Evolutionary conservation across 2,113 vertebrate genomes (phyloP).

Genomic region (Platysternon megacephalum): DNA sequence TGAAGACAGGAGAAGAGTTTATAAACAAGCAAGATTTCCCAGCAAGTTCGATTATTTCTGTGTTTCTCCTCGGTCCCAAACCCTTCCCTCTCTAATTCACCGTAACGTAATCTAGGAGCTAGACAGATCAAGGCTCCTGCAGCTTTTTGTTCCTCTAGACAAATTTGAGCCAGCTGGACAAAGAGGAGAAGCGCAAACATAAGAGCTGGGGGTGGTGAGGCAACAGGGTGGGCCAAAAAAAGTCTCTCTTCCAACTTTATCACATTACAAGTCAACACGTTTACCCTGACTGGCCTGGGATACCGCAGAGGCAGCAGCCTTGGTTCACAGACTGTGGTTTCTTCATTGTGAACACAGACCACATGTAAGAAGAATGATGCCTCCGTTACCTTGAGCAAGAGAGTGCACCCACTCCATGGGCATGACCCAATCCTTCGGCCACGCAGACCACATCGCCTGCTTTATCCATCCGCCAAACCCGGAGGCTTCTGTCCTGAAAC

Average conservation of each 20-base stretch:
- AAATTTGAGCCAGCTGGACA: accelerated
- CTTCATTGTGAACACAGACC: neutral
- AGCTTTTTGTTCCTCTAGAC: neutral
- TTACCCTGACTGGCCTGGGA: neutral
- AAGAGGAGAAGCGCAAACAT: neutral
- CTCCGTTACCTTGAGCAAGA: conserved; percentile 89
- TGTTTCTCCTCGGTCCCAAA: neutral
- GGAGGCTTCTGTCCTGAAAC: conserved; percentile 87
- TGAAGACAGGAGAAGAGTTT: neutral
- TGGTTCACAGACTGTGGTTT: neutral
- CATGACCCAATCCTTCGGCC: conserved; percentile 88
- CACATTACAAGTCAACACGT: accelerated
- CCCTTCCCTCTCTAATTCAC: neutral
- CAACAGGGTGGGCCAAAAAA: neutral
- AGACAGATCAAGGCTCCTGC: neutral
- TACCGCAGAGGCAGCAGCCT: neutral
- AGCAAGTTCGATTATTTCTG: neutral
- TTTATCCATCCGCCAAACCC: conserved; percentile 89
- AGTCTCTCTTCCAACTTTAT: accelerated
- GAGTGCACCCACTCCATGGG: conserved; percentile 87
- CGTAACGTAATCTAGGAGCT: neutral
- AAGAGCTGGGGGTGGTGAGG: neutral
- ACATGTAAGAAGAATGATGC: neutral
- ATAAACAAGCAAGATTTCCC: accelerated
- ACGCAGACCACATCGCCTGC: conserved; percentile 85